phyloP scores from a whole-genome alignment of 2,888 invertebrate genomes.

The Phoenoteleia sp. region DNA sequence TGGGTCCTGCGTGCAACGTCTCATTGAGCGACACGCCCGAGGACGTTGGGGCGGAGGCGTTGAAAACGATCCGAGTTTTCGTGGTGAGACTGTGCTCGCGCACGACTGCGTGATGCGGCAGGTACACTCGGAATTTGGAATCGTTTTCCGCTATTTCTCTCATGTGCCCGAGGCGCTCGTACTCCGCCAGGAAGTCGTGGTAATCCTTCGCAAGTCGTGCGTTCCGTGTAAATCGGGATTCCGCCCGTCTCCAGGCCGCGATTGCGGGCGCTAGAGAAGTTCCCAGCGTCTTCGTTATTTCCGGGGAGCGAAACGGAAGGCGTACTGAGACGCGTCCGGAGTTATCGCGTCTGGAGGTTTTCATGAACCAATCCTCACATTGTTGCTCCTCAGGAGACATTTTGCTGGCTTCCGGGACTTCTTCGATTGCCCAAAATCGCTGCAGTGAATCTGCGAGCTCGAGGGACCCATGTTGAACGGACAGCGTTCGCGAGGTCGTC shows the following conservation, averaged over 20 bases:
- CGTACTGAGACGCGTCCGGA: neutral
- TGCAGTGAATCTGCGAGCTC: no score
- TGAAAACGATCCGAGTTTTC: neutral
- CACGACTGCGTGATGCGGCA: neutral
- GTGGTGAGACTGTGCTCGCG: neutral
- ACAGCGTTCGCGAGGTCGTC: no score
- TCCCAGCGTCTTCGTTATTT: no score
- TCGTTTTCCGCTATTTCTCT: neutral
- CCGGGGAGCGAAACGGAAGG: neutral
- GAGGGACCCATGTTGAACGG: no score
- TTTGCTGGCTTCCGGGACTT: no score
- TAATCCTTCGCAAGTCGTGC: neutral
- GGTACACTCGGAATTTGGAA: neutral
- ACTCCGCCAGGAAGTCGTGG: neutral
- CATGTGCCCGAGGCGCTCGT: neutral
- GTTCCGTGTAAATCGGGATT: neutral
- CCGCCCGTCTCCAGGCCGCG: neutral
- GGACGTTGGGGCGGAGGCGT: no score
- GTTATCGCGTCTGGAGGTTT: no score
- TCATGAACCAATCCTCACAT: no score
- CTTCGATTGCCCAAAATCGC: no score
- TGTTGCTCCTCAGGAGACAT: no score
- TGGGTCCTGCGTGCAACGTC: neutral
- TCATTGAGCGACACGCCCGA: neutral
- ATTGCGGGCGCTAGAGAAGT: neutral